Conservation (phyloP, 2,113 vertebrate species). For the Labrus mixtus region DNA sequence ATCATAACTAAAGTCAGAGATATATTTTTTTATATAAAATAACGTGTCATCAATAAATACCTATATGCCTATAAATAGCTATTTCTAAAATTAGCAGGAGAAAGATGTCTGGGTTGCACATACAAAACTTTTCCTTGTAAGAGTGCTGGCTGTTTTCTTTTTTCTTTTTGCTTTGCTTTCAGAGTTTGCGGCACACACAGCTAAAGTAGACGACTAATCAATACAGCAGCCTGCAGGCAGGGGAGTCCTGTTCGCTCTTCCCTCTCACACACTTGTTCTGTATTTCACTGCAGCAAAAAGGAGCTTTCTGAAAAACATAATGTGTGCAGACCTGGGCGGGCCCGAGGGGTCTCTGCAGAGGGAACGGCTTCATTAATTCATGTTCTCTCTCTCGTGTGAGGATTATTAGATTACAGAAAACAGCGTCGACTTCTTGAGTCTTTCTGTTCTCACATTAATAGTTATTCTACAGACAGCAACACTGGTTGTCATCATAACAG, state of each 20-base stretch:
- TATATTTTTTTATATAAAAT: background rate
- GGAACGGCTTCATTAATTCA: slow-evolving; percentile 2
- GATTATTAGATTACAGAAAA: background rate
- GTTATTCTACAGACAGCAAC: too few relatives aligned
- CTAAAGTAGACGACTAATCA: slow-evolving; percentile 76
- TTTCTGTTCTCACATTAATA: too few relatives aligned
- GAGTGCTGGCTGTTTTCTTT: slow-evolving; percentile 1
- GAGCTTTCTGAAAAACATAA: slow-evolving; percentile 51
- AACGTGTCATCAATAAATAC: too few relatives aligned
- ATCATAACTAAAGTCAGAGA: background rate
- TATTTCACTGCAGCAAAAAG: slow-evolving; percentile 77
- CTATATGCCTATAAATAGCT: background rate
- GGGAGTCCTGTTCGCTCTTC: slow-evolving; percentile 57
- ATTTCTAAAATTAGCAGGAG: background rate
- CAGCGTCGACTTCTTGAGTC: background rate
- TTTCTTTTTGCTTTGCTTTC: slow-evolving; percentile 46
- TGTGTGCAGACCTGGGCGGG: slow-evolving; percentile 27
- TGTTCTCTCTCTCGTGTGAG: slow-evolving; percentile 2
- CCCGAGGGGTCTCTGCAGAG: slow-evolving; percentile 6
- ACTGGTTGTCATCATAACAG: too few relatives aligned
- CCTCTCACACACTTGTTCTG: slow-evolving; percentile 41
- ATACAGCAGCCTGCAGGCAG: slow-evolving; percentile 71
- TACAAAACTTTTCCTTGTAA: slow-evolving; percentile 26
- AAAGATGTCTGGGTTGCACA: slow-evolving; percentile 13
- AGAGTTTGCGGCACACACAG: slow-evolving; percentile 70